phyloP scores from a whole-genome alignment of 2,113 vertebrate genomes.

The Apistogramma diplotaenia region DNA sequence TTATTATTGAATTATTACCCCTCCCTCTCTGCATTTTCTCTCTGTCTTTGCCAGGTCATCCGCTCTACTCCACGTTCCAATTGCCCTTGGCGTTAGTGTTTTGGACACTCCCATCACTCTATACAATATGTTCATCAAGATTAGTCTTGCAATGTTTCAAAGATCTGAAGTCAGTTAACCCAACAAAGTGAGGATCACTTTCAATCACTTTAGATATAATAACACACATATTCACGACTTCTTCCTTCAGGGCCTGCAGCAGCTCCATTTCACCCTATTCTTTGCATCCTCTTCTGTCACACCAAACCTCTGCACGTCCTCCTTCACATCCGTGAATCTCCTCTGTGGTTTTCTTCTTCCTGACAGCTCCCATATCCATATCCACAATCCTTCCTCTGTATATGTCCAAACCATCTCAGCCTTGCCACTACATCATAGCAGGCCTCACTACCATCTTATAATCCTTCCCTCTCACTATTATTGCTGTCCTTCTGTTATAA shows the following conservation, averaged over 20 bases:
- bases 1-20: not conserved
- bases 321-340: not conserved
- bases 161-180: not conserved
- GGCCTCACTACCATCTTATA: too few species aligned
- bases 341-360: not conserved
- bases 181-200: not conserved
- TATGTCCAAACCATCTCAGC: too few species aligned
- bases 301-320: not conserved
- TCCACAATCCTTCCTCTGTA: too few species aligned
- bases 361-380: too few species aligned
- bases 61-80: not conserved
- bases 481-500: too few species aligned
- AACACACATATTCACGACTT: not conserved
- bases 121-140: not conserved
- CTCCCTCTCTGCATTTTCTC: not conserved
- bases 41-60: not conserved
- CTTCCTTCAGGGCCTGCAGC: not conserved
- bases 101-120: not conserved
- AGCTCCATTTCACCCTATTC: not conserved
- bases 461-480: too few species aligned
- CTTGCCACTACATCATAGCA: too few species aligned
- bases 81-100: not conserved
- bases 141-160: not conserved
- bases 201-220: too few species aligned
- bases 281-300: not conserved